phyloP scores from a whole-genome alignment of 2,113 vertebrate species.

The Neopipo cinnamomea region DNA sequence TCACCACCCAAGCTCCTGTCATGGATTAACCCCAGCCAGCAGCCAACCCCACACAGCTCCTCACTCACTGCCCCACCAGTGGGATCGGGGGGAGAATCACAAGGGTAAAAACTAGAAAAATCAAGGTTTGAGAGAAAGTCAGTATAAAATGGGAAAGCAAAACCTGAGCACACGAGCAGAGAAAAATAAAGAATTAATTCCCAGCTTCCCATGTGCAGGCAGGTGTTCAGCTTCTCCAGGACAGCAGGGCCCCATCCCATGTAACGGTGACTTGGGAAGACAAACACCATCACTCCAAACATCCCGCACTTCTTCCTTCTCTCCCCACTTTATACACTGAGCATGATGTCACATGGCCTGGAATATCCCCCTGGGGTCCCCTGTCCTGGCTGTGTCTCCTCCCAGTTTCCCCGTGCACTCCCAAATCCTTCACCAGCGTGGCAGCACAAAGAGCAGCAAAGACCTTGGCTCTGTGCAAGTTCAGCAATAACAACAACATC shows the following conservation, averaged over 20 bases:
- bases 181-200: neutral
- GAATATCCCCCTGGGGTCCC: neutral
- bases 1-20: neutral
- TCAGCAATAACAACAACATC: neutral
- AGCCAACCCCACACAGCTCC: neutral
- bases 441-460: neutral
- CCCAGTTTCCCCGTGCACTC: neutral
- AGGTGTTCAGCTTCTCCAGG: neutral
- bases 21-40: neutral
- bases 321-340: neutral
- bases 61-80: neutral
- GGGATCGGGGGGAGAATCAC: fast-evolving
- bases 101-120: neutral
- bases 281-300: neutral
- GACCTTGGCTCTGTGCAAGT: neutral
- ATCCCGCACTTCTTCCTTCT: neutral
- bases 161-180: neutral
- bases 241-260: neutral
- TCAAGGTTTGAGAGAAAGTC: neutral
- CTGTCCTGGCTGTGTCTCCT: neutral
- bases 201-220: neutral
- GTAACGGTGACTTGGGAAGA: neutral
- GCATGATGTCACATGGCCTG: neutral
- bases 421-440: fast-evolving
- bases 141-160: neutral